Evolutionary conservation across 2,113 vertebrate species (phyloP).

Genomic region (Gopherus evgoodei): DNA sequence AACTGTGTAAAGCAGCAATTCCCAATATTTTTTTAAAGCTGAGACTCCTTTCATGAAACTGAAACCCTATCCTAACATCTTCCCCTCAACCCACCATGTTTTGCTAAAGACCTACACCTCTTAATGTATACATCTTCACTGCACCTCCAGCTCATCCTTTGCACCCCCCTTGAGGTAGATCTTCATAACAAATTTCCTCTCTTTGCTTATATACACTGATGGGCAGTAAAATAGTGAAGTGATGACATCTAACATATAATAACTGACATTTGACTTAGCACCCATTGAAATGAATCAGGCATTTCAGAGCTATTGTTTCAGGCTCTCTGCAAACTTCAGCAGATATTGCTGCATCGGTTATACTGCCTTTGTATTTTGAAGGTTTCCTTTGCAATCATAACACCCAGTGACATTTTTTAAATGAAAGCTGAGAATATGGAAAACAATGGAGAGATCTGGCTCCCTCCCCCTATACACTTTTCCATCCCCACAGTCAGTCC

Average conservation of each 20-base stretch:
- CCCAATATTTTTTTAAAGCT: not conserved
- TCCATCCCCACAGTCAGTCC: not conserved
- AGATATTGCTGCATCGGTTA: not conserved
- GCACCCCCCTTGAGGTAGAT: not conserved
- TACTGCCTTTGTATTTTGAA: not conserved
- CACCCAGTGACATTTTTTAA: not conserved
- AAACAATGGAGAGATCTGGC: not conserved
- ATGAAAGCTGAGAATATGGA: not conserved
- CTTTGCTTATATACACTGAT: not conserved
- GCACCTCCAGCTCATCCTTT: not conserved
- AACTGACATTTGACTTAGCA: not conserved
- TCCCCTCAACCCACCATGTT: rapidly evolving
- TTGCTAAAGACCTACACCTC: not conserved
- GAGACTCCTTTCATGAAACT: not conserved
- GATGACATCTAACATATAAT: not conserved
- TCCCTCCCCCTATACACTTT: not conserved
- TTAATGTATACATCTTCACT: not conserved
- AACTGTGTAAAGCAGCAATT: not conserved
- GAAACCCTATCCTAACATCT: not conserved
- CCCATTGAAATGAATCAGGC: not conserved
- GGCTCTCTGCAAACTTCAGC: not conserved
- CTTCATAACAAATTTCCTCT: not conserved
- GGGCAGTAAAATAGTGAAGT: not conserved
- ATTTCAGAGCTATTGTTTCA: not conserved
- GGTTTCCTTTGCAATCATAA: not conserved